These are phyloP conservation scores for Cardiocondyla obscurior DNA, from an alignment of 1,140 invertebrate genomes.

Conservation along the genomic window DNA sequence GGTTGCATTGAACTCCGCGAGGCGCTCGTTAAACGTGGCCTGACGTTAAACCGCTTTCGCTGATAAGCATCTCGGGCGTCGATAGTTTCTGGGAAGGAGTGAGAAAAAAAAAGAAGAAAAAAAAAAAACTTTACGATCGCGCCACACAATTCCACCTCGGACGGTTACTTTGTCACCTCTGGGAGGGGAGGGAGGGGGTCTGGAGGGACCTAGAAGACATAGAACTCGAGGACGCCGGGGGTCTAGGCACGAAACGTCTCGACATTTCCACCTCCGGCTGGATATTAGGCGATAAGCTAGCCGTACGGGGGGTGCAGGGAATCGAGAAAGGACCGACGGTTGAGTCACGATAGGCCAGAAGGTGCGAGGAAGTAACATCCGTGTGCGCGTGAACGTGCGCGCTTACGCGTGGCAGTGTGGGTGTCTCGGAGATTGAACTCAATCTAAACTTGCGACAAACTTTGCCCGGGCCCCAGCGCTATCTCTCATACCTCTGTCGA, in stretches of 20 bases:
- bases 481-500: conserved; percentile 72
- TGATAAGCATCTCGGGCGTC: conserved; percentile 14
- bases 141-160: conserved; percentile 51
- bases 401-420: neutral
- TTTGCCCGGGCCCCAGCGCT: conserved; percentile 49
- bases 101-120: too few relatives aligned
- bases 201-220: neutral
- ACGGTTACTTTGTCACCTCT: conserved; percentile 59
- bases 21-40: conserved; percentile 6
- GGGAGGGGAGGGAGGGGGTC: neutral
- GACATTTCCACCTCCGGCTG: conserved; percentile 61
- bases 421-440: conserved; percentile 69
- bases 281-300: conserved; percentile 69
- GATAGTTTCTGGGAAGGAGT: neutral
- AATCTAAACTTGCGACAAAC: conserved; percentile 76
- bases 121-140: neutral
- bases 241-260: conserved; percentile 51
- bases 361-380: conserved; percentile 13
- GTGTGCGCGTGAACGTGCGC: neutral
- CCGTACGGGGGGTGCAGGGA: neutral
- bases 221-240: conserved; percentile 8
- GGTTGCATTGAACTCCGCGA: neutral
- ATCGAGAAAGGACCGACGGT: conserved; percentile 17
- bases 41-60: conserved; percentile 13
- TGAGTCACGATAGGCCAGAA: conserved; percentile 13